Base-by-base conservation (phyloP, 2,797 vertebrate species). In the Craterocephalus amniculus region DNA sequence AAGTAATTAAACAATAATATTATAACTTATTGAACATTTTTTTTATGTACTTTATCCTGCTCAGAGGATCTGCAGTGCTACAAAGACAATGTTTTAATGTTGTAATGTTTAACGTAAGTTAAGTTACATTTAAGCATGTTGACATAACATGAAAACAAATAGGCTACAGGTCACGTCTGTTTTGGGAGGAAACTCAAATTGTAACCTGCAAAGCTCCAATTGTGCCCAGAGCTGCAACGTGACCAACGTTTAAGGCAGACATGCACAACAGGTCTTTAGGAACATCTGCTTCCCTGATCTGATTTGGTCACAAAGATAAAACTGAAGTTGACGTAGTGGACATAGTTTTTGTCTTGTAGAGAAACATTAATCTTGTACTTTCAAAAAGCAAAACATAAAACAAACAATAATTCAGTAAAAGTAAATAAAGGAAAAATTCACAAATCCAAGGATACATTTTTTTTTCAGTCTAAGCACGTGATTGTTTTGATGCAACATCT, bases 131-230 rank as follows among this genome's bases (percentile, higher is more conserved):
- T n/a, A n/a, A 48, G 45, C n/a, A 48, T 11, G 45, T 48, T 48
- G n/a, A 22, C 45, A 48, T 22, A 2, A 38, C 4, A 13, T 16
- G 13, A 4, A 40, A 43, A 16, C 14, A 43, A 43, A 5, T 18
- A 13, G 14, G 16, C 45, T 57, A 48, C 13, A 8, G 10, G 29
- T 62, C 20, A 54, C 8, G 6, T 12, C 27, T 71, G 14, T 36
- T 80, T 58, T 68, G 18, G 35, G 35, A 49, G 49, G 32, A 70
- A 57, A 9, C 29, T 8, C 48, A 66, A 36, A 60, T 18, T 55
- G 54, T 79, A 60, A 78, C 62, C 51, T 74, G 20, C 75, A 62
- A 51, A 66, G 59, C 63, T 66, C 11, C 34, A 32, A 45, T 45
- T 7, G 13, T 34, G 52, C 64, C 70, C 54, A 5, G 2, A 27